These are phyloP conservation scores for Andrena marginata DNA, from an alignment of 2,888 invertebrate species.

Conservation along the genomic window DNA sequence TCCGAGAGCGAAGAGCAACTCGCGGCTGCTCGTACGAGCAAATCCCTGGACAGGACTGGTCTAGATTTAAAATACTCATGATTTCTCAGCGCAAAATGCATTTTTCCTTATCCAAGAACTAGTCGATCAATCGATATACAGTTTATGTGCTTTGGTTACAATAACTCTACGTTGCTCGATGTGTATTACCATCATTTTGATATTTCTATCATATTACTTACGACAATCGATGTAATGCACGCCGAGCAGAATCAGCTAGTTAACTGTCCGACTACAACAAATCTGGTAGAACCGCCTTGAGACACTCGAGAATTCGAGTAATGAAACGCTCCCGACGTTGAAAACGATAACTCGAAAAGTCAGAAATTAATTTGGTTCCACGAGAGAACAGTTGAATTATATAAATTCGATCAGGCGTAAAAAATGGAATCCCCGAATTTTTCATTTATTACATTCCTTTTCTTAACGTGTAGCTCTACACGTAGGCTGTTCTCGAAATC, in stretches of 20 bases:
- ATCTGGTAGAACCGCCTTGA: background rate
- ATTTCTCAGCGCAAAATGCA: background rate
- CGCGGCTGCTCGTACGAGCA: no score
- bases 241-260: background rate
- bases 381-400: slow-evolving; percentile 1
- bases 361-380: slow-evolving; percentile 53
- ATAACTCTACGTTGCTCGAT: slow-evolving; percentile 22
- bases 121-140: slow-evolving; percentile 31
- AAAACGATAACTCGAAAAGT: slow-evolving; percentile 38
- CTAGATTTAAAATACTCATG: background rate
- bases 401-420: background rate
- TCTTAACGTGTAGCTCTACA: background rate
- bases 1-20: no score
- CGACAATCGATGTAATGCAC: background rate
- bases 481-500: background rate
- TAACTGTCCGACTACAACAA: background rate
- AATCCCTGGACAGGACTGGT: no score
- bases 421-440: background rate
- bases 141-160: slow-evolving; percentile 51
- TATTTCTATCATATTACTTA: background rate
- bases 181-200: background rate
- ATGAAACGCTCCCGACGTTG: background rate
- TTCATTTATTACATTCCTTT: no score
- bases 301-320: background rate
- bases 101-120: slow-evolving; percentile 1